phyloP scores from a whole-genome alignment of 2,797 vertebrate genomes.

The Silurus lanzhouensis region DNA sequence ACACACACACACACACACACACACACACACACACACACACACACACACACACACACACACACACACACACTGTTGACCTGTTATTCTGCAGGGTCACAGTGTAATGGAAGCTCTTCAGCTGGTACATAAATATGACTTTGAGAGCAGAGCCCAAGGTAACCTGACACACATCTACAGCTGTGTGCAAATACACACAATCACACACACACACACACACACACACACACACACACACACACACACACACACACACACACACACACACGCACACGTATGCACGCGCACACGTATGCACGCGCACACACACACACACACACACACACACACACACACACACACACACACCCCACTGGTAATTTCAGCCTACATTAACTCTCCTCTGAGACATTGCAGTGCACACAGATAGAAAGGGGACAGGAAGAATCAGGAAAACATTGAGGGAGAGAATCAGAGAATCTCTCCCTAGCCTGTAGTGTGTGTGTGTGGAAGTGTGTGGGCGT shows the following conservation, averaged over 20 bases:
- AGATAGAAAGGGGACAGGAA: slow-evolving; percentile 28
- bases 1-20: slow-evolving; percentile 30
- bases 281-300: slow-evolving; percentile 28
- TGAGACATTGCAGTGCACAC: slow-evolving; percentile 20
- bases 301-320: slow-evolving; percentile 33
- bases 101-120: slow-evolving; percentile 58
- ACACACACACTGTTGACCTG: slow-evolving; percentile 50
- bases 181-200: slow-evolving; percentile 29
- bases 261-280: slow-evolving; percentile 25
- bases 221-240: slow-evolving; percentile 26
- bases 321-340: slow-evolving; percentile 36
- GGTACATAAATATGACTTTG: slow-evolving; percentile 57
- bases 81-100: slow-evolving; percentile 54
- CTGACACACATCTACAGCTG: slow-evolving; percentile 52
- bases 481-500: no score
- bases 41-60: slow-evolving; percentile 39
- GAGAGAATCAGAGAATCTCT: slow-evolving; percentile 9
- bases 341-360: slow-evolving; percentile 6
- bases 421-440: neutral
- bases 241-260: slow-evolving; percentile 36
- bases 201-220: slow-evolving; percentile 33
- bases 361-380: slow-evolving; percentile 4
- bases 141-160: slow-evolving; percentile 57
- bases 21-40: slow-evolving; percentile 14
- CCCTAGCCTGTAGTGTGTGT: slow-evolving; percentile 54